Conservation (phyloP, 2,113 vertebrate species). For the Zapornia atra region DNA sequence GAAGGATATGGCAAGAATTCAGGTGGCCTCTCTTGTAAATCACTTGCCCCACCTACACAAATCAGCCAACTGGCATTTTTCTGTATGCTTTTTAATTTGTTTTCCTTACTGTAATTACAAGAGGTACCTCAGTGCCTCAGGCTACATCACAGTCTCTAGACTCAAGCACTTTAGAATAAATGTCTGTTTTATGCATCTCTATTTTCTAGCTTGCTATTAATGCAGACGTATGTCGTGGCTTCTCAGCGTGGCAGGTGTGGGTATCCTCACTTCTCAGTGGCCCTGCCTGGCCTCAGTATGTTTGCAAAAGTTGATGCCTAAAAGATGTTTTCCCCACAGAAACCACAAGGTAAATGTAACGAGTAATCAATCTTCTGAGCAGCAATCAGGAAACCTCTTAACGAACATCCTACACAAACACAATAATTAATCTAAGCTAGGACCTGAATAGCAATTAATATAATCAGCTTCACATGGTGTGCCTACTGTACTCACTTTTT, state of each 20-base stretch:
- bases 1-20: neutral
- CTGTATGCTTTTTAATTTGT: neutral
- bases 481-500: constrained; percentile 47
- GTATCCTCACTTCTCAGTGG: neutral
- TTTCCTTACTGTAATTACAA: neutral
- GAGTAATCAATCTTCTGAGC: constrained; percentile 74
- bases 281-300: constrained; percentile 24
- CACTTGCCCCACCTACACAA: neutral
- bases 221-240: fast-evolving
- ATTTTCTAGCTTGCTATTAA: neutral
- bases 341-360: constrained; percentile 73
- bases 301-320: constrained; percentile 63
- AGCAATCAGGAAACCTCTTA: constrained; percentile 77
- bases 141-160: neutral
- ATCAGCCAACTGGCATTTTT: neutral
- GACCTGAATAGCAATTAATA: constrained; percentile 76
- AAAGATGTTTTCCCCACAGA: constrained; percentile 71
- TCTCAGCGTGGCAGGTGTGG: neutral
- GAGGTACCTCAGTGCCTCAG: neutral
- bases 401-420: constrained; percentile 72
- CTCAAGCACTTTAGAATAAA: constrained; percentile 21
- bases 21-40: neutral
- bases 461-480: constrained; percentile 48
- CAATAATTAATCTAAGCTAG: constrained; percentile 77
- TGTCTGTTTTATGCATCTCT: neutral